Base-by-base conservation (phyloP, 2,888 invertebrate genomes). In the Ophioninae sp. region DNA sequence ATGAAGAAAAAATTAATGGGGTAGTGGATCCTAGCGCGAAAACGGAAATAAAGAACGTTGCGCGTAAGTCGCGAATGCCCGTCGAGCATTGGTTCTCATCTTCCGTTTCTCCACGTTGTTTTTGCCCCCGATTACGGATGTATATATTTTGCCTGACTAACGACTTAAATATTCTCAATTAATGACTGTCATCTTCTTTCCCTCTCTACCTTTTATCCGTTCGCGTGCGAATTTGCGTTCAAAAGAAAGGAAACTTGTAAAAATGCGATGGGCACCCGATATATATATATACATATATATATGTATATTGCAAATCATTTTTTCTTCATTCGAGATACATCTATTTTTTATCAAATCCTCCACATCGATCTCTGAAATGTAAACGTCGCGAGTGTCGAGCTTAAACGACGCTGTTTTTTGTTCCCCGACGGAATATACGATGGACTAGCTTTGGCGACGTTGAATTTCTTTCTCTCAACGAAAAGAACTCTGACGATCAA, bases 321-420 rank as follows among this genome's bases (percentile, higher is more conserved):
- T 10, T 50, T 50, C 50, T 50, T 5, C 17, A 17, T 50, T 84
- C 85, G 76, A 73, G 85, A 87, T 87, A 30, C 1, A 75, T 86
- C 85, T 86, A 83, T 86, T 87, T 87, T 84, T 88, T 87, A 84
- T 82, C 83, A 84, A 84, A 85, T 79, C 81, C 61, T 69, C 82
- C 84, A 68, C 62, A 82, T 85, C 79, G 76, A 84, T 70, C 50
- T 50, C 5, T 50, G 13, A 17, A 50, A 50, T 50, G 30, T 50
- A 17, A 50, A 13, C 13, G 17, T 17, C 17, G 5, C 50, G 50
- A 50, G 13, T 44, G 5, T 50, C 50, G 3, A 6, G 17, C 50
- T 6, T 13, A 17, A 17, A 50, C 13, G 39, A 21, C 75, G 41
- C 70, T 80, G 68, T 44, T 81, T 67, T 39, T 68, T 57, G 41